Conservation (phyloP, 2,113 vertebrate species). For the Sebastes schlegelii region DNA sequence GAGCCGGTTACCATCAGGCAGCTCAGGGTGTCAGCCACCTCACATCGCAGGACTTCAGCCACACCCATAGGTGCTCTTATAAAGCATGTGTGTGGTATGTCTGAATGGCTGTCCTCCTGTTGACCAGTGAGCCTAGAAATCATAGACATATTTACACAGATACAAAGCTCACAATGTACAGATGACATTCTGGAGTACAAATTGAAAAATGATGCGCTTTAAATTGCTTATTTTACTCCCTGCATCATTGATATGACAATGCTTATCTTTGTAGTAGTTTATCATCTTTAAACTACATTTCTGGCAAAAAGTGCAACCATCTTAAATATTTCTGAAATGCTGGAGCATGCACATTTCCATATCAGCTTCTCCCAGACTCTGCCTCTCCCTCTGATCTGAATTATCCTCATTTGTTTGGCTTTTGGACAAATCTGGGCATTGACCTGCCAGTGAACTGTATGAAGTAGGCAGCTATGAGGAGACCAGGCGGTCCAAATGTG, state of each 20-base stretch:
- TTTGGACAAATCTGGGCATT: slow-evolving; percentile 22
- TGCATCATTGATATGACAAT: not conserved
- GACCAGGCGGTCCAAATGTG: slow-evolving; percentile 5
- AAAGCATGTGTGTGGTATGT: slow-evolving; percentile 76
- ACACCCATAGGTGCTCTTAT: slow-evolving; percentile 78
- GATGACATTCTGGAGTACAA: not conserved
- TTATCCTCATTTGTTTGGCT: slow-evolving; percentile 34
- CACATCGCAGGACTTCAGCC: slow-evolving; percentile 78
- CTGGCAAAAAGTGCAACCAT: not conserved
- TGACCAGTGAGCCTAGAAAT: slow-evolving; percentile 76
- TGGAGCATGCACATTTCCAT: slow-evolving; percentile 8
- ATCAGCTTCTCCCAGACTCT: slow-evolving; percentile 33
- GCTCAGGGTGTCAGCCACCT: slow-evolving; percentile 80
- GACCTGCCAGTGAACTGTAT: slow-evolving; percentile 24
- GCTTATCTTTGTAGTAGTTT: not conserved
- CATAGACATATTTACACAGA: not conserved
- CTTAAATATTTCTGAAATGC: slow-evolving; percentile 1
- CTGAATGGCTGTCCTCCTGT: slow-evolving; percentile 26
- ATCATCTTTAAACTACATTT: not conserved
- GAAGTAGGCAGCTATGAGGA: slow-evolving; percentile 2
- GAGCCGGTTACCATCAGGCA: slow-evolving; percentile 81
- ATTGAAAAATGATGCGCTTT: not conserved
- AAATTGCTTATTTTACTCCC: not conserved
- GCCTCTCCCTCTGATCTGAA: slow-evolving; percentile 18
- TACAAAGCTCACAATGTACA: not conserved